phyloP scores from a whole-genome alignment of 2,113 vertebrate species.

The Burhinus oedicnemus region DNA sequence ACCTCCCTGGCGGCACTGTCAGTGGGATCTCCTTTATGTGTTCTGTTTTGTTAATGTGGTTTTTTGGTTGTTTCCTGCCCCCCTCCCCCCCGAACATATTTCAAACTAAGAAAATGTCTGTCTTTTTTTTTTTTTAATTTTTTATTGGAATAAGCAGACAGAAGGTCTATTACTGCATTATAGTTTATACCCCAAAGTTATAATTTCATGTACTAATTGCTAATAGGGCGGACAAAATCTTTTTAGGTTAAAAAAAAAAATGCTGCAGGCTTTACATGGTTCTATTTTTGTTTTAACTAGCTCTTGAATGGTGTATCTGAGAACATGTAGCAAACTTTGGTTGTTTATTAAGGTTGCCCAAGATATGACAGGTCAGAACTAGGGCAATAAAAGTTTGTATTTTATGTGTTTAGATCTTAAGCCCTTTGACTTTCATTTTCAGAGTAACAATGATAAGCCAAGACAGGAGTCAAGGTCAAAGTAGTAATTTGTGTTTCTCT shows the following conservation, averaged over 20 bases:
- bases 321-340: background rate
- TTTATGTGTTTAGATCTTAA: constrained; percentile 49
- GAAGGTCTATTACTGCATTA: background rate
- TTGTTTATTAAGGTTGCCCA: background rate
- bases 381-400: constrained; percentile 22
- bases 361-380: background rate
- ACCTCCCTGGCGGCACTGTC: background rate
- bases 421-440: constrained; percentile 45
- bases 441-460: constrained; percentile 18
- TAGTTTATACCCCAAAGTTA: background rate
- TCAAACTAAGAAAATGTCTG: background rate
- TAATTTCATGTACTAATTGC: background rate
- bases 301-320: background rate
- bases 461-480: constrained; percentile 60
- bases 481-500: constrained; percentile 30
- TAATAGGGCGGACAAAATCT: background rate
- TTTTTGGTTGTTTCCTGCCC: background rate
- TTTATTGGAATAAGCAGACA: background rate
- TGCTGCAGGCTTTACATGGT: background rate
- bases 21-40: background rate
- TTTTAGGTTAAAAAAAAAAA: background rate
- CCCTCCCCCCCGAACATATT: background rate
- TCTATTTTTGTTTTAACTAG: background rate
- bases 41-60: background rate
- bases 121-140: background rate